Conservation (phyloP, 1,140 invertebrate genomes). For the Monochamus saltuarius region DNA sequence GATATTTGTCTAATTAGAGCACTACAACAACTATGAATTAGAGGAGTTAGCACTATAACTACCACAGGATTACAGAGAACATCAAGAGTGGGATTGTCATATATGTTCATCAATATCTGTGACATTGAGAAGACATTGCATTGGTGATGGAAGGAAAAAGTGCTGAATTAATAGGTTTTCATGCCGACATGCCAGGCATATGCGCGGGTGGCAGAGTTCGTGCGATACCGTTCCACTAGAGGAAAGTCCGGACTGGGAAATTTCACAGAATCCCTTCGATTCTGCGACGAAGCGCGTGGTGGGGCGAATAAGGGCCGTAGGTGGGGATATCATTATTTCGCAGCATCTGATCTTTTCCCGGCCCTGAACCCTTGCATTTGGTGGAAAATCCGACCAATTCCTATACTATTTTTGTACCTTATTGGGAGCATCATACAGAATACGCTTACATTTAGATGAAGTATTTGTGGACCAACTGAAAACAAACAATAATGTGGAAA, state of each 20-base stretch:
- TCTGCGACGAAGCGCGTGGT: constrained; percentile 27
- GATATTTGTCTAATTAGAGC: too few species aligned
- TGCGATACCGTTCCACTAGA: constrained; percentile 19
- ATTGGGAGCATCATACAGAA: constrained; percentile 2
- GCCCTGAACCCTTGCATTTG: constrained; percentile 30
- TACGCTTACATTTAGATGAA: not conserved
- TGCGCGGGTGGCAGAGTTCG: constrained; percentile 8
- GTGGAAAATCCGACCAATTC: constrained; percentile 29
- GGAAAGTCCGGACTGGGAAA: constrained; percentile 28
- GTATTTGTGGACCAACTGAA: not conserved
- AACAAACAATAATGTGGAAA: not conserved
- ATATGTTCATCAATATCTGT: too few species aligned
- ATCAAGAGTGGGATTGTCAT: too few species aligned
- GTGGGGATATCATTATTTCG: constrained; percentile 36
- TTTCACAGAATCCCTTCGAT: constrained; percentile 14
- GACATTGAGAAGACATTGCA: too few species aligned
- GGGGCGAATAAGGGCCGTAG: constrained; percentile 25
- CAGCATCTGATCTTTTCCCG: constrained; percentile 35
- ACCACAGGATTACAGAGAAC: too few species aligned
- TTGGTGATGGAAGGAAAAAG: too few species aligned
- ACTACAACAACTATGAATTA: too few species aligned
- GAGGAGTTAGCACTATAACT: too few species aligned
- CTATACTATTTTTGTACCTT: constrained; percentile 23
- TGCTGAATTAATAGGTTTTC: too few species aligned
- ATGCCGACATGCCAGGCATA: not conserved